A percentile compares a stretch with the other conserved stretches of the same genome.
Conservation (phyloP, 2,888 invertebrate genomes). For the Matsumyia berberina region DNA sequence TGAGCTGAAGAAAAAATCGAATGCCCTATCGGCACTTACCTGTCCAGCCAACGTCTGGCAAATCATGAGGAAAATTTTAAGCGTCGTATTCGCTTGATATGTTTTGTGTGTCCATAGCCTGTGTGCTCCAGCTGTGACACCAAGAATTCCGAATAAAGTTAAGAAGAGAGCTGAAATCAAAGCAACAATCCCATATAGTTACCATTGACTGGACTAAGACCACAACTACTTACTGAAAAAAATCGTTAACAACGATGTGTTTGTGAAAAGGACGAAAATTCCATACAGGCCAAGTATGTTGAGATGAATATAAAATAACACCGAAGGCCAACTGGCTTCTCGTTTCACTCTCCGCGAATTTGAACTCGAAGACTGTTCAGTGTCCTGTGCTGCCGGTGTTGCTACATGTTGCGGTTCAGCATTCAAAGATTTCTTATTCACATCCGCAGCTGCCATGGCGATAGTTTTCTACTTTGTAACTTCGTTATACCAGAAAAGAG, state of each 20-base stretch:
- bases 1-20: not conserved
- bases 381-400: slow-evolving; percentile 1
- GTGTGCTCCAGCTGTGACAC: slow-evolving; percentile 96
- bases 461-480: slow-evolving; percentile 3
- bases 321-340: slow-evolving; percentile 90
- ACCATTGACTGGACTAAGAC: too few relatives aligned
- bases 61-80: slow-evolving; percentile 91
- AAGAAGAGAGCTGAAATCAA: slow-evolving; percentile 87
- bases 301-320: slow-evolving; percentile 90
- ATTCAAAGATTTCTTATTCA: slow-evolving; percentile 29
- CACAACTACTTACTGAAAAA: slow-evolving; percentile 87
- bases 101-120: slow-evolving; percentile 95
- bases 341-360: slow-evolving; percentile 83
- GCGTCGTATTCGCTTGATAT: slow-evolving; percentile 90
- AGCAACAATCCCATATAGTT: slow-evolving; percentile 80
- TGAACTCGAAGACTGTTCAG: slow-evolving; percentile 11
- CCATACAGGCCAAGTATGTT: slow-evolving; percentile 89
- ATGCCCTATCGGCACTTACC: slow-evolving; percentile 85
- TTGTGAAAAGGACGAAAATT: slow-evolving; percentile 86
- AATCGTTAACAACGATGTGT: slow-evolving; percentile 87
- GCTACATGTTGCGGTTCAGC: slow-evolving; percentile 2
- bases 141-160: slow-evolving; percentile 88
- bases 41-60: slow-evolving; percentile 95
- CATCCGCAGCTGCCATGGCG: slow-evolving; percentile 49
- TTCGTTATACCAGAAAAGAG: slow-evolving; percentile 1